A percentile compares a stretch with the other conserved stretches of the same genome.
These are phyloP conservation scores for Tichodroma muraria DNA, from an alignment of 2,113 vertebrate genomes.

Conservation along the genomic window DNA sequence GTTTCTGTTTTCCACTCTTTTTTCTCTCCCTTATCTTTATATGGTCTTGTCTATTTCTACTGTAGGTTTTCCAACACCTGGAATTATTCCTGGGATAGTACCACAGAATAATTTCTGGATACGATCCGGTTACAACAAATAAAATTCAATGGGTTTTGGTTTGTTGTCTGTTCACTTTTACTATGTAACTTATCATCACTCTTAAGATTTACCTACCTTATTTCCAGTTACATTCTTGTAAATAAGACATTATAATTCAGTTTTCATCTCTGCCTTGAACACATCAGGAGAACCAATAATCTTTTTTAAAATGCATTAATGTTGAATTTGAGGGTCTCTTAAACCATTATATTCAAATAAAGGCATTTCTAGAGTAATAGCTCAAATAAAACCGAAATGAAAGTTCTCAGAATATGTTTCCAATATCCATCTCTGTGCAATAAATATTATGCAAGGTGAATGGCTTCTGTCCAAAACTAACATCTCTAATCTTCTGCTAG, in stretches of 20 bases:
- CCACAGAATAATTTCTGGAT: neutral
- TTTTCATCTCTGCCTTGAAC: neutral
- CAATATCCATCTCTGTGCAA: constrained; percentile 18
- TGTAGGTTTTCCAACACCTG: neutral
- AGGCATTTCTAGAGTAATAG: constrained; percentile 7
- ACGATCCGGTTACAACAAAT: neutral
- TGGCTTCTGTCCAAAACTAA: constrained; percentile 51
- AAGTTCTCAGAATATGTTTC: constrained; percentile 41
- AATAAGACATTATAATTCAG: neutral
- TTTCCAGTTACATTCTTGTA: neutral
- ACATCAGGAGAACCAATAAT: neutral
- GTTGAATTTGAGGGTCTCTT: neutral
- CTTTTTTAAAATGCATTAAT: neutral
- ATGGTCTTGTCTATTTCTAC: neutral
- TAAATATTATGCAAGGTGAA: constrained; percentile 55
- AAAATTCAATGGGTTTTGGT: neutral
- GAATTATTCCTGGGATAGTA: constrained; percentile 6
- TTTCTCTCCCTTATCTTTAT: neutral
- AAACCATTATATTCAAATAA: constrained; percentile 34
- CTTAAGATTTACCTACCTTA: neutral
- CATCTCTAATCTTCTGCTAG: constrained; percentile 21
- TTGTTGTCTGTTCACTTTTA: constrained; percentile 16
- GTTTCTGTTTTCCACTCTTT: neutral
- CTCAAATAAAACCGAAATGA: constrained; percentile 29
- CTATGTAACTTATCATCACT: neutral